A percentile compares a stretch with the other conserved stretches of the same genome.
Conservation (phyloP, 2,888 invertebrate genomes). For the Gastrophysa polygoni region DNA sequence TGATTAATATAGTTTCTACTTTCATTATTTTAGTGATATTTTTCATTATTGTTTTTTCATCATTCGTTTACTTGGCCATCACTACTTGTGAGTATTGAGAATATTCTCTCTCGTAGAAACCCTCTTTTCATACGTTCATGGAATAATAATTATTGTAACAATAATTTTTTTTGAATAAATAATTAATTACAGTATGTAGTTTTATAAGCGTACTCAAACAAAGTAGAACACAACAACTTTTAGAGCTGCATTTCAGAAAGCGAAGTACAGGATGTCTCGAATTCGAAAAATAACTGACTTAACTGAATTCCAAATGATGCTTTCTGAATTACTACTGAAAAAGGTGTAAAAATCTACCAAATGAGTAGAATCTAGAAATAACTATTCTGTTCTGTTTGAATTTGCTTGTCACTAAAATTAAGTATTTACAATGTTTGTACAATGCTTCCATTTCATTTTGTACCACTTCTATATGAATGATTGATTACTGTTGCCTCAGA, state of each 20-base stretch:
- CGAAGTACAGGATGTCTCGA: too few species aligned
- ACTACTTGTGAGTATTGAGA: slow-evolving; percentile 51
- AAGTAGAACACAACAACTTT: slow-evolving; percentile 24
- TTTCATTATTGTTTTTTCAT: too few species aligned
- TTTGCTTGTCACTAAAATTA: slow-evolving; percentile 24
- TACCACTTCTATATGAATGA: too few species aligned
- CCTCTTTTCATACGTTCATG: slow-evolving; percentile 43
- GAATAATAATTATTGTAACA: slow-evolving; percentile 45
- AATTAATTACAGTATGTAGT: slow-evolving; percentile 16
- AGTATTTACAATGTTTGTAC: slow-evolving; percentile 19
- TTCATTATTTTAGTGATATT: too few species aligned
- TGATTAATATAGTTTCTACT: too few species aligned
- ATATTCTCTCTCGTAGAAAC: slow-evolving; percentile 45
- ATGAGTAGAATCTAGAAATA: slow-evolving; percentile 33
- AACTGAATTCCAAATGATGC: too few species aligned
- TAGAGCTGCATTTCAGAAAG: too few species aligned
- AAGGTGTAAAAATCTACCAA: too few species aligned
- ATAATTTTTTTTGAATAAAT: slow-evolving; percentile 42
- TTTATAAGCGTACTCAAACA: slow-evolving; percentile 35
- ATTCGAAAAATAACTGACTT: too few species aligned
- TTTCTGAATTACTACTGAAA: too few species aligned
- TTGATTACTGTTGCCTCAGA: too few species aligned
- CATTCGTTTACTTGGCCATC: background rate
- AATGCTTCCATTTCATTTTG: background rate
- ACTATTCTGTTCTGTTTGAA: slow-evolving; percentile 21